Evolutionary conservation across 2,797 vertebrate genomes (phyloP).

Genomic region (Phataginus tetradactyla): DNA sequence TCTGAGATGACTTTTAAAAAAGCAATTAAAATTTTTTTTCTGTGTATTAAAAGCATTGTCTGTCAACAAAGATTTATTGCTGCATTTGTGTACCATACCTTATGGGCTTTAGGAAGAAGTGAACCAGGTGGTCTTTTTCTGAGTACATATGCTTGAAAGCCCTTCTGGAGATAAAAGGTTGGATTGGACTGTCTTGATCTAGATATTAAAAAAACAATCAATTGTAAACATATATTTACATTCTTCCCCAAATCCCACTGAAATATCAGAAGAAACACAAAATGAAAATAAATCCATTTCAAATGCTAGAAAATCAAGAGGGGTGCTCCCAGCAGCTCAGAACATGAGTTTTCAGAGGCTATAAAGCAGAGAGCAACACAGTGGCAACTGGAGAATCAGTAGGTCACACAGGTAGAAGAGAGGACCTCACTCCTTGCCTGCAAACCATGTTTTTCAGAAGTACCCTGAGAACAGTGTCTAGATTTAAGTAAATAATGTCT

Average conservation of each 20-base stretch:
- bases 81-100: slow-evolving; percentile 84
- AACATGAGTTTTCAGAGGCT: neutral
- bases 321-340: neutral
- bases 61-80: neutral
- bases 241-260: neutral
- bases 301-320: neutral
- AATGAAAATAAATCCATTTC: slow-evolving; percentile 34
- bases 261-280: slow-evolving; percentile 37
- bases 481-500: neutral
- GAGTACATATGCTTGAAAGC: slow-evolving; percentile 89
- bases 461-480: neutral
- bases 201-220: slow-evolving; percentile 45
- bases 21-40: neutral
- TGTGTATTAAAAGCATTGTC: neutral
- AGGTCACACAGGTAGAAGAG: neutral
- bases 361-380: neutral
- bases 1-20: neutral
- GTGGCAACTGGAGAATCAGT: neutral
- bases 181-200: slow-evolving; percentile 96
- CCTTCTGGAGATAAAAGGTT: slow-evolving; percentile 92
- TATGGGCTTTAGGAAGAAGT: slow-evolving; percentile 93
- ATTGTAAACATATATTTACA: slow-evolving; percentile 43
- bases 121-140: slow-evolving; percentile 95
- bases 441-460: neutral
- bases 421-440: neutral